Conservation (phyloP, 2,113 vertebrate species). For the Rhea pennata region DNA sequence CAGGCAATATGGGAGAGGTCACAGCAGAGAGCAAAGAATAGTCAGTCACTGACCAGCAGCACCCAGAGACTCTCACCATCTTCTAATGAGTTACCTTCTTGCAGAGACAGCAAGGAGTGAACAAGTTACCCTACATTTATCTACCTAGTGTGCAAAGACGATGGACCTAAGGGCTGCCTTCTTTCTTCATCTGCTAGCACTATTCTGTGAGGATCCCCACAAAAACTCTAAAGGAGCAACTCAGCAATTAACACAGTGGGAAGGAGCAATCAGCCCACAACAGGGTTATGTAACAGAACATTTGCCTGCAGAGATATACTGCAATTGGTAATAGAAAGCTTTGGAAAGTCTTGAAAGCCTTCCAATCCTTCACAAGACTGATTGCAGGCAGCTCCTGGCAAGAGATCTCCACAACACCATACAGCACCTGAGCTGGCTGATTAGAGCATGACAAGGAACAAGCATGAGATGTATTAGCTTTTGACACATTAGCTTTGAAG, state of each 20-base stretch:
- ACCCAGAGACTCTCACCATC: not conserved
- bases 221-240: constrained; percentile 2
- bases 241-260: constrained; percentile 32
- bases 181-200: not conserved
- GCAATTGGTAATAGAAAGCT: not conserved
- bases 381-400: not conserved
- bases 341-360: constrained; percentile 30
- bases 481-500: not conserved
- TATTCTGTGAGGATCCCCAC: not conserved
- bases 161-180: not conserved
- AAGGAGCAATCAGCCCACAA: not conserved
- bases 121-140: fast-evolving
- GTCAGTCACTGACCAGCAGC: not conserved
- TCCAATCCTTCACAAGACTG: not conserved
- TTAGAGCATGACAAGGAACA: not conserved
- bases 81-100: not conserved
- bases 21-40: not conserved
- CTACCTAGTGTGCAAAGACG: not conserved
- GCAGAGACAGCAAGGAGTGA: not conserved
- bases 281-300: not conserved
- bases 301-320: not conserved
- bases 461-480: not conserved
- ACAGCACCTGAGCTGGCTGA: not conserved
- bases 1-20: not conserved
- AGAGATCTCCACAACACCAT: not conserved